These are phyloP conservation scores for Athene noctua DNA, from an alignment of 2,113 vertebrate genomes.

Conservation along the genomic window DNA sequence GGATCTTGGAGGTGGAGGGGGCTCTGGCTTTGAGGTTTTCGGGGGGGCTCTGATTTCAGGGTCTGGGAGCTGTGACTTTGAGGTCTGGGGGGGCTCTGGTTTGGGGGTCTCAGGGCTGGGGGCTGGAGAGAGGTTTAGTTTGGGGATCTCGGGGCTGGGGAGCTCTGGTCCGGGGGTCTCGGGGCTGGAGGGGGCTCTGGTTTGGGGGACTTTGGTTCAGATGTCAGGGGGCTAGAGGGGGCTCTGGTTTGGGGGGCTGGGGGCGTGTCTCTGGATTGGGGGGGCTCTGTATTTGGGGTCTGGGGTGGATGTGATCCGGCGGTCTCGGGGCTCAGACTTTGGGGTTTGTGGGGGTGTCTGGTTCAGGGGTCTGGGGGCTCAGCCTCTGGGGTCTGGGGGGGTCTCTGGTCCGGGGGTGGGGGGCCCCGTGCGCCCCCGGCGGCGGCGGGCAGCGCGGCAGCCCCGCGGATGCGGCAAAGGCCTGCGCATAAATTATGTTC, in stretches of 20 bases:
- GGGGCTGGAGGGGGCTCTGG: neutral
- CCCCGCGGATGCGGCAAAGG: slow-evolving; percentile 84
- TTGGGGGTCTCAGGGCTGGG: neutral
- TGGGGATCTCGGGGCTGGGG: neutral
- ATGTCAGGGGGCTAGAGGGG: too few relatives aligned
- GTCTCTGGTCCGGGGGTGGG: neutral
- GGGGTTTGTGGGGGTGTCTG: neutral
- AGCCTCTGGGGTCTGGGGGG: neutral
- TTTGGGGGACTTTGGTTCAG: neutral
- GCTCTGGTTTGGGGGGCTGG: neutral
- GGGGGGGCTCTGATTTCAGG: neutral
- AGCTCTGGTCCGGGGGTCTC: too few relatives aligned
- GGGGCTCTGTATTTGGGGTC: neutral
- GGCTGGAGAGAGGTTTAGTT: too few relatives aligned
- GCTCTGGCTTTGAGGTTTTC: too few relatives aligned
- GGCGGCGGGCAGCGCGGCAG: slow-evolving; percentile 53
- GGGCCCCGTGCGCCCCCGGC: slow-evolving; percentile 38
- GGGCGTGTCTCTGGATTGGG: neutral
- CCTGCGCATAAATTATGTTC: slow-evolving; percentile 99
- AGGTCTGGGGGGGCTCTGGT: neutral
- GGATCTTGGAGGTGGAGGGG: neutral
- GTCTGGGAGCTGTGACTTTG: neutral
- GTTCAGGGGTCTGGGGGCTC: neutral
- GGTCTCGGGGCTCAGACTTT: neutral
- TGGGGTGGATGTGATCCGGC: neutral